A percentile compares a stretch with the other conserved stretches of the same genome.
Conservation (phyloP, 2,888 invertebrate species). For the Seira sanloemensis region DNA sequence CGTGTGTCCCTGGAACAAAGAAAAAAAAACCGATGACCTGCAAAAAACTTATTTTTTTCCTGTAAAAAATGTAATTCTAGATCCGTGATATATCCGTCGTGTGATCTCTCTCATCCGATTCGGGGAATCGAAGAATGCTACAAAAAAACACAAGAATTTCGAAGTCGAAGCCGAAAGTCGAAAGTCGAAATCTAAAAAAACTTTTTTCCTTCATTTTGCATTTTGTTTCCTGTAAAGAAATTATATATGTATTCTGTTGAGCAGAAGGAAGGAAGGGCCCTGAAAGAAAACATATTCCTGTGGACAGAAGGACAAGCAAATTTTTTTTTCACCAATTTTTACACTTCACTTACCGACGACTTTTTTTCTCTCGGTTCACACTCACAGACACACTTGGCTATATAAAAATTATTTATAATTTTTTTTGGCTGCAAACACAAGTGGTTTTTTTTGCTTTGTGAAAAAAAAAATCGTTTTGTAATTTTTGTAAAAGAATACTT, state of each 20-base stretch:
- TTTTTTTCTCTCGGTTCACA: constrained; percentile 23
- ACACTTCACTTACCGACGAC: constrained; percentile 24
- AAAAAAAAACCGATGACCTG: constrained; percentile 51
- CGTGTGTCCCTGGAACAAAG: constrained; percentile 27
- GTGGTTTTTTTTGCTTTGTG: constrained; percentile 47
- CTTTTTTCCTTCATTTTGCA: no score
- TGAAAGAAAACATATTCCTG: not conserved
- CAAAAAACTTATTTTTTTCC: constrained; percentile 35
- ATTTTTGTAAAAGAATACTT: constrained; percentile 69
- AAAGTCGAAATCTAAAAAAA: no score
- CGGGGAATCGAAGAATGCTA: no score
- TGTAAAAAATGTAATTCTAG: no score
- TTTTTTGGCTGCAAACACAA: constrained; percentile 49
- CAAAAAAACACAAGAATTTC: no score
- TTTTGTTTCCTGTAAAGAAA: no score
- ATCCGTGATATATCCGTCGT: no score
- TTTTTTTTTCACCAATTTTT: not conserved
- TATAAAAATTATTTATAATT: constrained; percentile 8
- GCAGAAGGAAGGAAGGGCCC: constrained; percentile 23
- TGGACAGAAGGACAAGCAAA: no score
- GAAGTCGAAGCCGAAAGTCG: no score
- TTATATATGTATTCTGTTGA: no score
- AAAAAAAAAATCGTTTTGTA: constrained; percentile 62
- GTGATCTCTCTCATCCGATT: no score
- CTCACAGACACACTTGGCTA: not conserved